Percentiles rank a stretch among this genome's conserved stretches.
phyloP scores from a whole-genome alignment of 1,140 invertebrate species.

The Anastatus disparis region DNA sequence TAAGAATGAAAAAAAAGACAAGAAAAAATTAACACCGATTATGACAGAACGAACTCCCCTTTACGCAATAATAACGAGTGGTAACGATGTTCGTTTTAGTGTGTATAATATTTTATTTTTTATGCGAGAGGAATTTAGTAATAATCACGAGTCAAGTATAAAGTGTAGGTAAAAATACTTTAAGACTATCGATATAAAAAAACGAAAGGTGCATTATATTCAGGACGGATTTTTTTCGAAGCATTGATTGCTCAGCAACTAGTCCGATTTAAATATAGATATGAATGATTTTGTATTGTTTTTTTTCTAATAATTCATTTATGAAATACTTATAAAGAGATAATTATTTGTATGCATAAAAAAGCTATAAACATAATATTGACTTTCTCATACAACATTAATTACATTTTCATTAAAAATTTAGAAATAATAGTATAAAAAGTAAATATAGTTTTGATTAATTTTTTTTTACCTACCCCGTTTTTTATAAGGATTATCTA shows the following conservation, averaged over 20 bases:
- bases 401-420: conserved; percentile 27
- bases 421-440: background rate
- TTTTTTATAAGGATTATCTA: background rate
- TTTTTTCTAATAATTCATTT: conserved; percentile 14
- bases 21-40: no score
- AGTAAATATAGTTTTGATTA: background rate
- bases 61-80: conserved; percentile 49
- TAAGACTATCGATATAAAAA: conserved; percentile 42
- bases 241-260: conserved; percentile 23
- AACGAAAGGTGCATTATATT: conserved; percentile 29
- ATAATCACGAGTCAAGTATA: conserved; percentile 32
- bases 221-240: conserved; percentile 29
- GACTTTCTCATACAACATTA: no score
- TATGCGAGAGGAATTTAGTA: conserved; percentile 41
- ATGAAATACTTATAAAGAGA: no score
- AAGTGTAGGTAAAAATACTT: conserved; percentile 38
- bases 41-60: conserved; percentile 41
- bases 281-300: conserved; percentile 16
- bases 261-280: conserved; percentile 26
- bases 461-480: conserved; percentile 15
- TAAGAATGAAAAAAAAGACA: conserved; percentile 46
- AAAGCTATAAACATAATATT: no score
- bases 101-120: conserved; percentile 55
- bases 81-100: conserved; percentile 47
- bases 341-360: no score